Base-by-base conservation (phyloP, 2,797 vertebrate genomes). In the Phrynocephalus vlangalii region DNA sequence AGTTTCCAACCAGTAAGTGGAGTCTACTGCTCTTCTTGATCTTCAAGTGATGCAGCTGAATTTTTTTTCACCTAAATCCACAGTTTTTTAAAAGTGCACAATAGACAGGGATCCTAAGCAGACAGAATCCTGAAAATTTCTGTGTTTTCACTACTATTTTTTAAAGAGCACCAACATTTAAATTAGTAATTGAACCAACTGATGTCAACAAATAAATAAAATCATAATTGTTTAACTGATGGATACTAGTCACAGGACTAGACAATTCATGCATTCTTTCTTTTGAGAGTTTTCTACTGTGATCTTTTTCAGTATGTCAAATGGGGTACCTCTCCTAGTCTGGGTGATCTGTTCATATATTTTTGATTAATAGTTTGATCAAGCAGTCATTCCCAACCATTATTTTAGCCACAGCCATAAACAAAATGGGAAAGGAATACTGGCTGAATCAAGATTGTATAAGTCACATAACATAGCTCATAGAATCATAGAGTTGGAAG, bases 1-100 rank as follows among this genome's bases (percentile, higher is more conserved):
- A 98, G 95, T 88, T 98, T 97, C 95, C 98, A 98, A 90, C 95
- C 96, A 30, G 98, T 99, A 96, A 91, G 96, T 94, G 33, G 18
- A 13, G 22, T 48, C 24, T 6, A 24, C 11, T n/a, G 15, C 20
- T n/a, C 6, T 33, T 86, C 22, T 48, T 79, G 20, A 20, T 48
- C 30, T 28, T 44, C 3, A 28, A 15, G 28, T 60, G 72, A 80
- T 44, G 24, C 66, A 28, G 13, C 75, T 16, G 24, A 26, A 73
- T 24, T 38, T 60, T 9, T 9, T 76, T 77, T 77, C 22, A 11
- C 24, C 20, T 67, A 1, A 48, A 20, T 85, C 10, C 50, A 13
- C 20, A n/a, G 50, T 77, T 56, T 56, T 56, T 56, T 56, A 56
- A 52, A 52, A 52, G 11, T 52, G 52, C 52, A 56, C 52, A 56